Evolutionary conservation across 2,797 vertebrate genomes (phyloP), one percentile per base, ranked within the genome.

Genomic region (Eulemur rubriventer): DNA sequence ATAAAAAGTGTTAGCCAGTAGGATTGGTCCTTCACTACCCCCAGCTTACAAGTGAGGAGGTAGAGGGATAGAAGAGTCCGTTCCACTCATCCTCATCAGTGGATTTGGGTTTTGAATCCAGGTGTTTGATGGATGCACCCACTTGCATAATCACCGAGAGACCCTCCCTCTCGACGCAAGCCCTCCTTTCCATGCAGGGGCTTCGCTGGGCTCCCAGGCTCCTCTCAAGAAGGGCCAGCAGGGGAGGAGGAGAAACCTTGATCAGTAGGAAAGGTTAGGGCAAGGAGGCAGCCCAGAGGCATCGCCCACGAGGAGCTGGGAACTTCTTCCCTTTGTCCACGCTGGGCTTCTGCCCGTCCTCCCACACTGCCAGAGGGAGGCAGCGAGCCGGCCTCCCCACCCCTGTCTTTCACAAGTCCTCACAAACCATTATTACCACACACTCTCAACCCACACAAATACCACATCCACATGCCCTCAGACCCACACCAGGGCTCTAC

Each of bases 341-440:
- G 9, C 80, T 72, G 87, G 92, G 65, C 46, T 72, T 43, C 33
- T 20, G 55, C 57, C 28, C 41, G 28, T 59, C 30, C 17, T 50
- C 8, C 14, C 1, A 4, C 35, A 14, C 35, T 75, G 82, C 85
- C 72, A 0, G 2, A 73, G 76, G 84, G 52, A 83, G 84, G 41
- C 59, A 55, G 41, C 1, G 50, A 75, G 35, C 78, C 48, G 57
- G 67, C 14, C n/a, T 89, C 41, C 73, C 55, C 61, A 17, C 52
- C 43, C 43, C 48, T 73, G 16, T 43, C 73, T 88, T 84, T 94
- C 80, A 93, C 95, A 97, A 93, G 89, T 97, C 86, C 69, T 50
- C 67, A 96, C 95, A 97, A 79, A 93, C 80, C 61, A 41, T 84
- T 76, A 82, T 94, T 86, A 83, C 91, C 75, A 94, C 94, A 96